Evolutionary conservation across 2,888 invertebrate genomes (phyloP), one percentile per base, ranked within the genome.

Genomic region (Caprella mutica): DNA sequence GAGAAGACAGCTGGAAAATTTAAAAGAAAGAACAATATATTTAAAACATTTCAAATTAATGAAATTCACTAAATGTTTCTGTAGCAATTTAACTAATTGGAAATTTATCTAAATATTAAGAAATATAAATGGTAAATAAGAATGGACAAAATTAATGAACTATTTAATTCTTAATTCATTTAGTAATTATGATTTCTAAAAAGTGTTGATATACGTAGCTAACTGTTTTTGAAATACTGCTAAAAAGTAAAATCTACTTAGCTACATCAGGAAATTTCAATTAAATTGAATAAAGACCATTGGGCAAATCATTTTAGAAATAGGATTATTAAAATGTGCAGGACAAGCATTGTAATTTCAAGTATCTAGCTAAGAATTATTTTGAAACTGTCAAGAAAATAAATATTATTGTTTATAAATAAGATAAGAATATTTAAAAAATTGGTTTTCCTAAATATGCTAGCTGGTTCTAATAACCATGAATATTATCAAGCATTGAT

Each of bases 291-390:
- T n/a, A n/a, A n/a, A n/a, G n/a, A n/a, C n/a, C n/a, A n/a, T n/a
- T n/a, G n/a, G n/a, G n/a, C n/a, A n/a, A n/a, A n/a, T n/a, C 33
- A 14, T 17, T 33, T 21, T 33, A 19, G 50, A 24, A 14, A 5
- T 26, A 43, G 6, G 19, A 9, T 26, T 55, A 23, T n/a, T 23
- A 2, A n/a, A n/a, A n/a, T n/a, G n/a, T n/a, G n/a, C n/a, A n/a
- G n/a, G n/a, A n/a, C n/a, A n/a, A n/a, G n/a, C n/a, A n/a, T n/a
- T n/a, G n/a, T n/a, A n/a, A n/a, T n/a, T 55, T 24, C 24, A 58
- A 27, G 8, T 30, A 56, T 29, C 24, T 57, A 52, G 56, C 14
- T 56, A 1, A 12, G 21, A 23, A 51, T 27, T 27, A 17, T 17
- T 38, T 2, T 38, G 19, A 17, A 3, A 3, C n/a, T 38, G 19